Evolutionary conservation across 2,888 invertebrate genomes (phyloP).

Genomic region (Hirtodrosophila histrioides): DNA sequence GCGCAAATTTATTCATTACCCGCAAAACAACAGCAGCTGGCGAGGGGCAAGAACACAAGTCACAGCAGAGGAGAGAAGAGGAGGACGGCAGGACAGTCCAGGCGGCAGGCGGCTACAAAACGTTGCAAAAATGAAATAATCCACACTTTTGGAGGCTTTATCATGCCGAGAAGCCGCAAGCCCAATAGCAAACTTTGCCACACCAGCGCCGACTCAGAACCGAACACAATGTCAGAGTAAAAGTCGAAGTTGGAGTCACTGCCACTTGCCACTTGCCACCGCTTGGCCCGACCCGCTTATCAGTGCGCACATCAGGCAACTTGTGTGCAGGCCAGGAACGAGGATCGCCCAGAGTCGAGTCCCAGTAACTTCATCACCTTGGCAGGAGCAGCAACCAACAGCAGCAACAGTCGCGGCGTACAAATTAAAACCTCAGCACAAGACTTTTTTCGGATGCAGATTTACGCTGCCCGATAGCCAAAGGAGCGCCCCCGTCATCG

Average conservation of each 20-base stretch:
- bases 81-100: conserved; percentile 6
- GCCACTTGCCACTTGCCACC: conserved; percentile 53
- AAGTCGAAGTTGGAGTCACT: conserved; percentile 28
- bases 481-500: conserved; percentile 32
- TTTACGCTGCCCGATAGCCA: conserved; percentile 66
- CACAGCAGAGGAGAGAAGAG: conserved; percentile 5
- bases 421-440: conserved; percentile 80
- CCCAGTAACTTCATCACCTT: conserved; percentile 75
- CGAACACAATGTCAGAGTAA: conserved; percentile 39
- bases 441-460: conserved; percentile 69
- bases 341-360: conserved; percentile 27
- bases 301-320: conserved; percentile 70
- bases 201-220: conserved; percentile 9
- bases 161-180: conserved; percentile 62
- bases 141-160: conserved; percentile 76
- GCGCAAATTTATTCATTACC: conserved; percentile 82
- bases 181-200: conserved; percentile 40
- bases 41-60: conserved; percentile 8
- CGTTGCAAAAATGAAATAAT: conserved; percentile 78
- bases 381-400: conserved; percentile 50
- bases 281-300: conserved; percentile 59
- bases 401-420: conserved; percentile 48
- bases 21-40: conserved; percentile 61
- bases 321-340: conserved; percentile 44
- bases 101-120: conserved; percentile 54